Base-by-base conservation (phyloP, 2,888 invertebrate genomes). In the Julus scanicus region DNA sequence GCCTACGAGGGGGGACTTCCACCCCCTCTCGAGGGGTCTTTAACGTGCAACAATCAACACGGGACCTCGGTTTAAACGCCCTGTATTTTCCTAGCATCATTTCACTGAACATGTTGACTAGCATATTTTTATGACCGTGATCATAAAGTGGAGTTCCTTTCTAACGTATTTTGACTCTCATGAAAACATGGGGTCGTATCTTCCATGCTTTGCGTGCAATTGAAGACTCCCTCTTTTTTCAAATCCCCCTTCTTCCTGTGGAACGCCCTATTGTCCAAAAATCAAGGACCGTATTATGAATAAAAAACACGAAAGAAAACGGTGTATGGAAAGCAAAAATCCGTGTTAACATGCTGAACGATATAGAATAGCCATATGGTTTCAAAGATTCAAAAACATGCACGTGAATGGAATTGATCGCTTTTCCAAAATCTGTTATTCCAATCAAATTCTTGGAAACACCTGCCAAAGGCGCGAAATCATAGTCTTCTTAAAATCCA, bases 71-170 rank as follows among this genome's bases (percentile, higher is more conserved):
- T n/a, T n/a, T n/a, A n/a, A n/a, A n/a, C n/a, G n/a, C 15, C 80
- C 29, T 80, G 37, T 13, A 80, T 80, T 37, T 80, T 39, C 37
- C 13, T 80, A 29, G 80, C 80, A 13, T 37, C 13, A 53, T 13
- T 53, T 13, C 15, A 80, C 37, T 80, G 37, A 80, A 80, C 37
- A 39, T 80, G 80, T 80, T 80, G 80, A 80, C 80, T 80, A 80
- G 29, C 80, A 80, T 11, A 80, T 37, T 80, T 80, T 80, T 80
- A 80, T 80, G 80, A 80, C 80, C 37, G 80, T 80, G 80, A 80
- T 80, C 80, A 80, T 39, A 80, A 80, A 80, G 80, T 80, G 80
- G 80, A 80, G 80, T 80, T 80, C 80, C 80, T 80, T 80, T 80
- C 80, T 80, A 80, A 80, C 80, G 80, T 80, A 80, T 80, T 80